These are phyloP conservation scores for Himalopsyche anomala DNA, from an alignment of 2,888 invertebrate species.

Conservation along the genomic window DNA sequence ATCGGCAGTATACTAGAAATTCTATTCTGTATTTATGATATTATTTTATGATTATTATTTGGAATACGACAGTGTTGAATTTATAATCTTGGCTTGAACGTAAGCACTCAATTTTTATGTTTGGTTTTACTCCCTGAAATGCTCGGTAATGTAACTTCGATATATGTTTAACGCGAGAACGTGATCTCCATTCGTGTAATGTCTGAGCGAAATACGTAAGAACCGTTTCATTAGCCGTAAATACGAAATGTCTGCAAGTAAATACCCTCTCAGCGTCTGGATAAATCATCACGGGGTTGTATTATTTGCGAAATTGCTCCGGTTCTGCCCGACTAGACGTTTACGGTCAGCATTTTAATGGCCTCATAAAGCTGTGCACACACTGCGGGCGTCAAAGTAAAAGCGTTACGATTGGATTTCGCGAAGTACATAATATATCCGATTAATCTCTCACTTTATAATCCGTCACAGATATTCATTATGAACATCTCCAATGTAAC, in stretches of 20 bases:
- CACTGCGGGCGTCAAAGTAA: neutral
- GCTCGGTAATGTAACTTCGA: too few species aligned
- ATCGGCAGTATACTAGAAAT: too few species aligned
- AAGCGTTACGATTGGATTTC: neutral
- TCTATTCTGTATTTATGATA: too few species aligned
- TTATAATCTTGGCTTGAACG: neutral
- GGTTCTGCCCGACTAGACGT: neutral
- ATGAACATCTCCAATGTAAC: neutral
- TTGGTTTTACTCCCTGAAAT: too few species aligned
- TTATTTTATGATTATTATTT: too few species aligned
- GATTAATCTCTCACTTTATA: neutral
- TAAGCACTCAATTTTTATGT: too few species aligned
- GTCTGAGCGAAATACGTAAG: neutral
- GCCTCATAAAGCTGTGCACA: neutral
- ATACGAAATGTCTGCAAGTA: conserved; percentile 19
- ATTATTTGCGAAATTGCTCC: neutral
- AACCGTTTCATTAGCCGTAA: conserved; percentile 24
- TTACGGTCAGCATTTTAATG: conserved; percentile 6
- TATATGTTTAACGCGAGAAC: too few species aligned
- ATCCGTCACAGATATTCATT: neutral
- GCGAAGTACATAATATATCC: neutral
- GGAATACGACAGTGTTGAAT: too few species aligned
- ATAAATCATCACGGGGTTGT: conserved; percentile 10
- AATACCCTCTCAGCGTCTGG: conserved; percentile 1
- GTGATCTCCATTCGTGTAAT: too few species aligned